Conservation (phyloP, 2,797 vertebrate genomes). For the Tokudaia tokunoshimensis region DNA sequence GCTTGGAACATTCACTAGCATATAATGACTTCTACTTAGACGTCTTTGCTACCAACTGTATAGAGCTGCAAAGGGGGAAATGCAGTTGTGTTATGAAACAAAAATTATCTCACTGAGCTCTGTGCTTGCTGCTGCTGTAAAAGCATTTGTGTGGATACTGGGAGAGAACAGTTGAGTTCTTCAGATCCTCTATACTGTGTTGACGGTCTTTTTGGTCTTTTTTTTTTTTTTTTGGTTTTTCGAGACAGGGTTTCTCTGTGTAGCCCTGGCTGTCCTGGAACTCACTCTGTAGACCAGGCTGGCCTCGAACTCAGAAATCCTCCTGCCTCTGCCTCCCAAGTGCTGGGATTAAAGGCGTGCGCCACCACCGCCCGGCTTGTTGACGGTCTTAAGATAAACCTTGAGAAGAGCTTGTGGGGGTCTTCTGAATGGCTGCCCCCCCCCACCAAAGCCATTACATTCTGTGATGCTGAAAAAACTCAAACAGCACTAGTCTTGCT, state of each 20-base stretch:
- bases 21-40: neutral
- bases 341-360: too few species aligned
- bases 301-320: too few species aligned
- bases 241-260: too few species aligned
- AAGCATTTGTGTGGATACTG: neutral
- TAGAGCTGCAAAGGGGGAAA: neutral
- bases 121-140: neutral
- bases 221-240: too few species aligned
- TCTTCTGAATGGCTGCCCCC: constrained; percentile 31
- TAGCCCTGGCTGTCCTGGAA: too few species aligned
- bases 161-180: neutral
- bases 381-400: constrained; percentile 9
- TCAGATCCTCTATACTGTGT: neutral
- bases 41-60: constrained; percentile 4
- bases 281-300: too few species aligned
- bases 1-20: neutral
- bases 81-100: neutral
- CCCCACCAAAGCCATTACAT: neutral
- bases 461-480: neutral
- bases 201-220: constrained; percentile 26
- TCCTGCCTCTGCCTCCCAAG: too few species aligned
- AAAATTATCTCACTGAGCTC: neutral
- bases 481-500: neutral
- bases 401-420: neutral
- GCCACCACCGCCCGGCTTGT: too few species aligned